Evolutionary conservation across 2,113 vertebrate genomes (phyloP).

Genomic region (Murina feae): DNA sequence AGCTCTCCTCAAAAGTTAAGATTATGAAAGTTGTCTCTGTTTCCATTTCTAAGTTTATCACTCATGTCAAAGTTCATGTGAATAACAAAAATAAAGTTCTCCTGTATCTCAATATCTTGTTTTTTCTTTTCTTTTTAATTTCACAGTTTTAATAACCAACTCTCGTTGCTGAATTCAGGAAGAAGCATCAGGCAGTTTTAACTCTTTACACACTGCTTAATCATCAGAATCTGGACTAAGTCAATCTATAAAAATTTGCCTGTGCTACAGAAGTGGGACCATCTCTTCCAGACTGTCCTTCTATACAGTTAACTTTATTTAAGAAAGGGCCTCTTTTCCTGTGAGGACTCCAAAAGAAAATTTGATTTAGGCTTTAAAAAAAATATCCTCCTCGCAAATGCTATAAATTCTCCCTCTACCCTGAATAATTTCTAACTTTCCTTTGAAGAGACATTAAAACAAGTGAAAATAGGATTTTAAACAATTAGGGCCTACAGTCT

Average conservation of each 20-base stretch:
- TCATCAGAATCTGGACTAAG: not conserved
- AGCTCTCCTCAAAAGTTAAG: constrained; percentile 13
- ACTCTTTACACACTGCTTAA: not conserved
- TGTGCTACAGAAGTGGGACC: not conserved
- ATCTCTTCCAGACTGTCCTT: not conserved
- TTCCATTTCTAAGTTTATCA: not conserved
- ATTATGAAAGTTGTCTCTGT: not conserved
- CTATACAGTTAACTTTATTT: not conserved
- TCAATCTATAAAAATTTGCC: not conserved
- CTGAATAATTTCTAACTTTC: constrained; percentile 19
- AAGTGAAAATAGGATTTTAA: not conserved
- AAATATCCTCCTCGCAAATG: not conserved
- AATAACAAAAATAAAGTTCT: constrained; percentile 30
- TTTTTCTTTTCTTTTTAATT: constrained; percentile 18
- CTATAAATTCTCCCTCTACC: not conserved
- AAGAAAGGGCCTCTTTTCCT: not conserved
- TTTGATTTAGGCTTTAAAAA: not conserved
- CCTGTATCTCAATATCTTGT: not conserved
- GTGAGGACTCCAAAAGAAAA: not conserved
- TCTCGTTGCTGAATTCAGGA: not conserved
- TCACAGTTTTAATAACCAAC: constrained; percentile 19
- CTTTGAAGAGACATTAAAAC: not conserved
- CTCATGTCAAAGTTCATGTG: not conserved
- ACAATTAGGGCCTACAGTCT: not conserved
- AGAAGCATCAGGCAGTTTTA: not conserved